Evolutionary conservation across 2,797 vertebrate species (phyloP).

Genomic region (Chelonia mydas): DNA sequence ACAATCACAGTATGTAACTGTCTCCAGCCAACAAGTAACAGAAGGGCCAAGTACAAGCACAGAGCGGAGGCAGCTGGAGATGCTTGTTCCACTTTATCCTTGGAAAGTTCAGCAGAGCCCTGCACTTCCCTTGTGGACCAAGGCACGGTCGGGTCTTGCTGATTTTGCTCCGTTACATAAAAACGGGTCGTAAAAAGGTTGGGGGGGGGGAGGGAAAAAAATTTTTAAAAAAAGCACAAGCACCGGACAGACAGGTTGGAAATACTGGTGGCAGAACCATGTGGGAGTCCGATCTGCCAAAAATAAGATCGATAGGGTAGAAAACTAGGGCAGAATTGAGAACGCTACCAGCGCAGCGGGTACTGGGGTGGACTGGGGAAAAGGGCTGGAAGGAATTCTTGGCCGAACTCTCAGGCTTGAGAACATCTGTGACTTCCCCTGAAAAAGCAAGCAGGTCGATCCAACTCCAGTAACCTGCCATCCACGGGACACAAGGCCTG

Average conservation of each 20-base stretch:
- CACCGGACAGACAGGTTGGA: rapidly evolving
- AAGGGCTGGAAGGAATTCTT: not conserved
- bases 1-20: rapidly evolving
- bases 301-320: too few species aligned
- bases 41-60: not conserved
- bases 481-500: not conserved
- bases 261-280: not conserved
- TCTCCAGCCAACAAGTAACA: rapidly evolving
- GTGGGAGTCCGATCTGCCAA: not conserved
- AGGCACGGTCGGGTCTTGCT: too few species aligned
- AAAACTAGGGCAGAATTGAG: not conserved
- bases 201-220: too few species aligned
- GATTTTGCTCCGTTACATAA: not conserved
- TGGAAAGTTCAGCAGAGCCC: not conserved
- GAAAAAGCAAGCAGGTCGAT: not conserved
- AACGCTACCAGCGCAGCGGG: too few species aligned
- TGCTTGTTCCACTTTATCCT: rapidly evolving
- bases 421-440: rapidly evolving
- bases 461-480: not conserved
- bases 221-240: not conserved
- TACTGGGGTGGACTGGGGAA: not conserved
- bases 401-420: rapidly evolving
- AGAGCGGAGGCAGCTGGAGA: rapidly evolving
- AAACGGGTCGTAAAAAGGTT: not conserved
- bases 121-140: rapidly evolving